Conservation (phyloP, 2,797 vertebrate genomes). For the Brachyalestes nurse region DNA sequence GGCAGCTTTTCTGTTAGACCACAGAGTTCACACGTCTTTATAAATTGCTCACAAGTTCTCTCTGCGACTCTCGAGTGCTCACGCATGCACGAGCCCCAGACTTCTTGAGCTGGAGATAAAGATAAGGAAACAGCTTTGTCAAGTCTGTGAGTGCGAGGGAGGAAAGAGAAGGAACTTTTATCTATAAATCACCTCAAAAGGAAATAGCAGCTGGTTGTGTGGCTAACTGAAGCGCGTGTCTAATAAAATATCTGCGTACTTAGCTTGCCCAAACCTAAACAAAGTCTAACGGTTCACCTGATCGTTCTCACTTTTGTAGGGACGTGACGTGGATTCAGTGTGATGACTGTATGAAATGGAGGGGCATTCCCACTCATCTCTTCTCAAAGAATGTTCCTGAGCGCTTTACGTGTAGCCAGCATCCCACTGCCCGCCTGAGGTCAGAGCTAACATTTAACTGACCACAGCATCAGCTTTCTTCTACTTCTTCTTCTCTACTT, state of each 20-base stretch:
- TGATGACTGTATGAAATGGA: constrained; percentile 85
- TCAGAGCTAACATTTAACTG: constrained; percentile 39
- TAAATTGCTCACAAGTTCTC: background rate
- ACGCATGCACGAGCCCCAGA: background rate
- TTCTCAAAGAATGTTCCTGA: constrained; percentile 72
- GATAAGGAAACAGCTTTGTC: constrained; percentile 18
- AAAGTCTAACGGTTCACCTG: background rate
- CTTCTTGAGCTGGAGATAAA: constrained; percentile 9
- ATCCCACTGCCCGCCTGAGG: constrained; percentile 77
- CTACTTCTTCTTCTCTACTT: too few species aligned
- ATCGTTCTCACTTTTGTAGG: constrained; percentile 54
- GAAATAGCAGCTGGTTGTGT: constrained; percentile 22
- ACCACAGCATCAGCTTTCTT: background rate
- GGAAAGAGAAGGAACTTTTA: constrained; percentile 23
- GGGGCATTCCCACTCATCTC: constrained; percentile 70
- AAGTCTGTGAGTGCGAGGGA: constrained; percentile 6
- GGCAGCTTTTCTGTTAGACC: constrained; percentile 49
- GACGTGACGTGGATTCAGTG: constrained; percentile 78
- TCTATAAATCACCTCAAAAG: constrained; percentile 15
- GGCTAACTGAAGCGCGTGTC: background rate
- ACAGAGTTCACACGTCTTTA: constrained; percentile 29
- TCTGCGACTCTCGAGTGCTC: background rate
- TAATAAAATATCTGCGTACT: background rate
- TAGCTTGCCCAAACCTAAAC: background rate
- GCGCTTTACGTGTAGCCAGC: constrained; percentile 80